phyloP scores from a whole-genome alignment of 2,888 invertebrate genomes.

The Sarcophaga subvicina region DNA sequence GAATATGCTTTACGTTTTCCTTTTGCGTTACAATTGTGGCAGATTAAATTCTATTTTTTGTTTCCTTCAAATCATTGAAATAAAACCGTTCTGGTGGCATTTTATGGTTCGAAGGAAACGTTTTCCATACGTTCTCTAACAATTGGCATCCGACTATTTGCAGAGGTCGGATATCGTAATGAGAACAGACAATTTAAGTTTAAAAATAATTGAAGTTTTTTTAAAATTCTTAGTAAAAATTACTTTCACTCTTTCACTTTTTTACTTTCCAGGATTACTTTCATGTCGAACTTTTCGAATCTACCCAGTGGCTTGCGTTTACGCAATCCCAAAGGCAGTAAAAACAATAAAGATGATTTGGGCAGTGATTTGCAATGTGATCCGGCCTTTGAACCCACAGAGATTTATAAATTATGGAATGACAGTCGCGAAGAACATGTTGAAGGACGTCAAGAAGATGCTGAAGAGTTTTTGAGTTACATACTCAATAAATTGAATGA shows the following conservation, averaged over 20 bases:
- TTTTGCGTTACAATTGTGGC: constrained; percentile 80
- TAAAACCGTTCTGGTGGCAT: constrained; percentile 76
- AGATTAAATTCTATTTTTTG: constrained; percentile 71
- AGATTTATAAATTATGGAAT: constrained; percentile 92
- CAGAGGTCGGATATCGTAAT: not conserved
- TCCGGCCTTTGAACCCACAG: constrained; percentile 94
- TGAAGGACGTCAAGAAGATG: constrained; percentile 97
- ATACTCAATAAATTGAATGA: constrained; percentile 97
- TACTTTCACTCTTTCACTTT: not conserved
- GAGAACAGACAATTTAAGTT: constrained; percentile 45
- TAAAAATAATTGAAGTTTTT: not conserved
- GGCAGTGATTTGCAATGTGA: constrained; percentile 87
- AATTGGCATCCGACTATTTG: not conserved
- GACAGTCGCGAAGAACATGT: constrained; percentile 87
- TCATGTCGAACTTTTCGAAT: constrained; percentile 87
- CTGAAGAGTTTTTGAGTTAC: constrained; percentile 97
- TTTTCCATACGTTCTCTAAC: constrained; percentile 32
- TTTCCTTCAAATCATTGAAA: constrained; percentile 58
- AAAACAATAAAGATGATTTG: constrained; percentile 80
- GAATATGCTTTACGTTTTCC: constrained; percentile 66
- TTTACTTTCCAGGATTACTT: constrained; percentile 83
- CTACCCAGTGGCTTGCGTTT: constrained; percentile 84
- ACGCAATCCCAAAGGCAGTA: constrained; percentile 81
- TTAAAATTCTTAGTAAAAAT: not conserved
- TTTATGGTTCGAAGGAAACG: constrained; percentile 22